Conservation (phyloP, 2,888 invertebrate species). For the Siphlonurus alternatus region DNA sequence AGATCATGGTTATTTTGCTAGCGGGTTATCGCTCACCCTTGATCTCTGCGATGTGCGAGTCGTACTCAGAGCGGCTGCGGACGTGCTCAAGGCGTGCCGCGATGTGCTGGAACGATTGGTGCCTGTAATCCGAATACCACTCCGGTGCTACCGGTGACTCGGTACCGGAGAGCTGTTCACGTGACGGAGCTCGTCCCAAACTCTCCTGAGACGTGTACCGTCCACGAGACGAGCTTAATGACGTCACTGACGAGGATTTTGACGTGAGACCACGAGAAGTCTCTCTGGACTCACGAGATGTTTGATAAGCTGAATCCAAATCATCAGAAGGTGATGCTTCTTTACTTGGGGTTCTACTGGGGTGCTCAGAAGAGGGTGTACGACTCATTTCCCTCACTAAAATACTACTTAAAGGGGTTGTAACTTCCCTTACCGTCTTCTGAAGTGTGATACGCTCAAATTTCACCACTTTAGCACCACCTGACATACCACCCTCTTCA, state of each 20-base stretch:
- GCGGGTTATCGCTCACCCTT: too few species aligned
- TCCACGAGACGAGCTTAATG: conserved; percentile 23
- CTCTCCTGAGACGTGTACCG: conserved; percentile 38
- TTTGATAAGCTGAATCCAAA: conserved; percentile 41
- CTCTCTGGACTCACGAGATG: conserved; percentile 16
- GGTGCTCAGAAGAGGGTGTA: conserved; percentile 2
- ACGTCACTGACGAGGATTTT: conserved; percentile 34
- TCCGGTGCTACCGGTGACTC: conserved; percentile 25
- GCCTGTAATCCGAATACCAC: conserved; percentile 39
- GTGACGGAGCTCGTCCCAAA: conserved; percentile 15
- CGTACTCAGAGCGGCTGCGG: conserved; percentile 67
- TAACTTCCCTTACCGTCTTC: conserved; percentile 42
- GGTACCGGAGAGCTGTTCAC: conserved; percentile 19
- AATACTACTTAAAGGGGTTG: conserved; percentile 10
- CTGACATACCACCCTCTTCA: conserved; percentile 44
- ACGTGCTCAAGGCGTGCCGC: conserved; percentile 52
- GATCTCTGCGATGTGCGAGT: conserved; percentile 70
- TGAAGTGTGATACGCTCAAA: conserved; percentile 51
- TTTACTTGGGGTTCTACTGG: not conserved
- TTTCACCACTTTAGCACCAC: conserved; percentile 41
- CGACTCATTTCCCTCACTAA: conserved; percentile 26
- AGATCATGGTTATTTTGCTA: too few species aligned
- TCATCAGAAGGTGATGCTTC: conserved; percentile 31
- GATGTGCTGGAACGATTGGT: conserved; percentile 42
- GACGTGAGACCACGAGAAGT: conserved; percentile 17